Evolutionary conservation across 2,888 invertebrate species (phyloP), one percentile per base, ranked within the genome.

Genomic region (Eupeodes latifasciatus): DNA sequence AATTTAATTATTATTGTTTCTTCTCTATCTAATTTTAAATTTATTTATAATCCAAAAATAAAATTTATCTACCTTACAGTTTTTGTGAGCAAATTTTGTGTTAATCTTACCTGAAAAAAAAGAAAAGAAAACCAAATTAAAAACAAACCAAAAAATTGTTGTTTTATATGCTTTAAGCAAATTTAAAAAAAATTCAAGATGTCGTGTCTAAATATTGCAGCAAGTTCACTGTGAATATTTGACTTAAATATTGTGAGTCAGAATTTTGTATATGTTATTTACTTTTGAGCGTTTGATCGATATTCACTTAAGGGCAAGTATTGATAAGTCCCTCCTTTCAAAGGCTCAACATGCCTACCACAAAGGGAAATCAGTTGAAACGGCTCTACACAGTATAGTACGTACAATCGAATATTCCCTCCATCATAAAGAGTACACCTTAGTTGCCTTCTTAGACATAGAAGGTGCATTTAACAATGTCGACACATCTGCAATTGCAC

Each of bases 21-120:
- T 47, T 4, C 10, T 34, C 27, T 27, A 14, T 71, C 55, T 71
- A 55, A 71, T 44, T 59, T 72, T 59, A 72, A 59, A 2, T 59
- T 72, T 14, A 71, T 71, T 12, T 40, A 40, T 40, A 40, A 40
- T 5, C 9, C 4, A 16, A 53, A 44, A 44, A 53, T 36, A 53
- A 75, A 67, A 49, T 55, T 3, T 27, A 12, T 12, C 5, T 27
- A 77, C 59, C 53, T 66, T 72, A 77, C 76, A 75, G 59, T 11
- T 66, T 40, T 7, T 51, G 74, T 80, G 55, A 14, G 5, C 14
- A 12, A 10, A 11, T 64, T n/a, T 14, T 49, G 47, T 64, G 12
- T 75, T 55, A 49, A 49, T 53, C 86, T 83, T 86, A 86, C 86
- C 86, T 86, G 86, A 57, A 86, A 86, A 59, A 64, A 83, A 71